Conservation (phyloP, 2,797 vertebrate species). For the Anableps anableps region DNA sequence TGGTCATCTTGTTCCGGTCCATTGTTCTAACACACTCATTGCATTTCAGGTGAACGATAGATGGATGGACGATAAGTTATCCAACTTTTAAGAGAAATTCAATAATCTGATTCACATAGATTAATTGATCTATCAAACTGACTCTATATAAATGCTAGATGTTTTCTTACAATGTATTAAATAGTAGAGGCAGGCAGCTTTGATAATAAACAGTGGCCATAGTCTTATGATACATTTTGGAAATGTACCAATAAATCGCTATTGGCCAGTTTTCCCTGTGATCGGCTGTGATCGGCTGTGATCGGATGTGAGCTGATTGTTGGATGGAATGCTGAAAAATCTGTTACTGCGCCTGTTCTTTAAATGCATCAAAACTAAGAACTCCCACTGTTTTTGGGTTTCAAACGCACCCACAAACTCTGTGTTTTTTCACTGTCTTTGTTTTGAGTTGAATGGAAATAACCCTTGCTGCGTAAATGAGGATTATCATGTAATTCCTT, state of each 20-base stretch:
- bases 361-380: background rate
- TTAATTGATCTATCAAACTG: background rate
- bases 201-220: background rate
- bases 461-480: background rate
- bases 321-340: background rate
- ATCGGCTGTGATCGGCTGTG: background rate
- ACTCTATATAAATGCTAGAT: background rate
- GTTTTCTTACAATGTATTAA: background rate
- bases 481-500: background rate
- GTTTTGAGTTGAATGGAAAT: too few species aligned
- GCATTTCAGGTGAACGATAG: background rate
- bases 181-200: background rate
- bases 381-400: background rate
- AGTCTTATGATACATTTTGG: background rate
- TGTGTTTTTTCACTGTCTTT: too few species aligned
- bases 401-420: background rate
- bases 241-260: background rate
- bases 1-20: background rate
- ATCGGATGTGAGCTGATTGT: background rate
- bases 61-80: background rate
- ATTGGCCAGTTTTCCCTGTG: background rate
- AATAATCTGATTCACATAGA: background rate
- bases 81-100: background rate
- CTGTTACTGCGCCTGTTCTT: background rate
- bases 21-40: background rate